Conservation (phyloP, 2,113 vertebrate species). For the Pygoscelis adeliae region DNA sequence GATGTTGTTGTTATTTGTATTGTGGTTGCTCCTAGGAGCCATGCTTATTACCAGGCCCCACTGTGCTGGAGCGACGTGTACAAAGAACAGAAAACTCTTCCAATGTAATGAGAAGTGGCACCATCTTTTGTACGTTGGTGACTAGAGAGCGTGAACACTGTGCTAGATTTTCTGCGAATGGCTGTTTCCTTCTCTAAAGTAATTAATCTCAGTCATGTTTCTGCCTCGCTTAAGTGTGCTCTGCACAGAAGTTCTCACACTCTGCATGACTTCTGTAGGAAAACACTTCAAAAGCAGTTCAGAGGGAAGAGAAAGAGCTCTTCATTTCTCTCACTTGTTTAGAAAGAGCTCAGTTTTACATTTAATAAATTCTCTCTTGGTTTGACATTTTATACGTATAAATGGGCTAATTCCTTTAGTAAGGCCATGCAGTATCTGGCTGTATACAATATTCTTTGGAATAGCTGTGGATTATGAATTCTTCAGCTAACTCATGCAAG, state of each 20-base stretch:
- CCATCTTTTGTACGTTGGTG: rapidly evolving
- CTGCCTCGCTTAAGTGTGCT: neutral
- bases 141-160: neutral
- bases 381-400: neutral
- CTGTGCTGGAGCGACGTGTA: neutral
- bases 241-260: neutral
- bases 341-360: neutral
- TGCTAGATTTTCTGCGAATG: neutral
- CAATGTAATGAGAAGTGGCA: neutral
- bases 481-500: neutral
- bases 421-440: neutral
- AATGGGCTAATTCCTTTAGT: neutral
- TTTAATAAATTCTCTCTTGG: neutral
- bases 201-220: neutral
- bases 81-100: neutral
- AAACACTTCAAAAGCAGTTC: neutral
- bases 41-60: neutral
- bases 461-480: neutral
- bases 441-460: neutral
- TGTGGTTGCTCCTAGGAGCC: neutral
- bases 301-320: neutral
- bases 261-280: neutral
- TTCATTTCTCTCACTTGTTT: neutral
- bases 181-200: neutral
- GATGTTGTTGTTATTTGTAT: neutral